Conservation (phyloP, 2,113 vertebrate species). For the Rhea americana region DNA sequence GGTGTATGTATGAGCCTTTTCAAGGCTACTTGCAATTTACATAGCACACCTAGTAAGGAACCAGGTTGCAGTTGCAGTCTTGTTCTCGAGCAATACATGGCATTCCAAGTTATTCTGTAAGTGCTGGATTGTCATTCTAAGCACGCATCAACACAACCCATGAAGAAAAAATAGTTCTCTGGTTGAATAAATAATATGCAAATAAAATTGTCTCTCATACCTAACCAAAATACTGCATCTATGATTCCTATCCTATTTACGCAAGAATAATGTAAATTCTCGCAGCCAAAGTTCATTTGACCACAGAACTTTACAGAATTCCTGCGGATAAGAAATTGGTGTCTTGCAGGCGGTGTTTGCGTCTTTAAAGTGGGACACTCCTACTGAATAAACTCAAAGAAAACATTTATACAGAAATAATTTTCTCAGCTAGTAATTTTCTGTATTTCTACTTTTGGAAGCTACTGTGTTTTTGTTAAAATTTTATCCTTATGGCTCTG, state of each 20-base stretch:
- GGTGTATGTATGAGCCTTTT: background rate
- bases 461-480: slow-evolving; percentile 66
- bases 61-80: background rate
- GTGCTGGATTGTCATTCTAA: background rate
- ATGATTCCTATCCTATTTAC: slow-evolving; percentile 21
- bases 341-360: slow-evolving; percentile 56
- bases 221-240: slow-evolving; percentile 1
- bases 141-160: background rate
- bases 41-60: background rate
- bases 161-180: slow-evolving; percentile 29
- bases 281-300: slow-evolving; percentile 40
- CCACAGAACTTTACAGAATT: slow-evolving; percentile 63
- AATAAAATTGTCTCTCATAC: slow-evolving; percentile 13
- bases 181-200: slow-evolving; percentile 48
- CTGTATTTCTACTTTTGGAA: slow-evolving; percentile 63
- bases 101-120: background rate
- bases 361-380: slow-evolving; percentile 61
- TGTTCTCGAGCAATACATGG: background rate
- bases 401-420: slow-evolving; percentile 71
- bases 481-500: slow-evolving; percentile 52
- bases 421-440: slow-evolving; percentile 72
- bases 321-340: slow-evolving; percentile 64
- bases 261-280: slow-evolving; percentile 60
- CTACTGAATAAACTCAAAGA: slow-evolving; percentile 55
- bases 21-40: background rate